These are phyloP conservation scores for Dolichallabes microphthalmus DNA, from an alignment of 2,113 vertebrate genomes.

Conservation along the genomic window DNA sequence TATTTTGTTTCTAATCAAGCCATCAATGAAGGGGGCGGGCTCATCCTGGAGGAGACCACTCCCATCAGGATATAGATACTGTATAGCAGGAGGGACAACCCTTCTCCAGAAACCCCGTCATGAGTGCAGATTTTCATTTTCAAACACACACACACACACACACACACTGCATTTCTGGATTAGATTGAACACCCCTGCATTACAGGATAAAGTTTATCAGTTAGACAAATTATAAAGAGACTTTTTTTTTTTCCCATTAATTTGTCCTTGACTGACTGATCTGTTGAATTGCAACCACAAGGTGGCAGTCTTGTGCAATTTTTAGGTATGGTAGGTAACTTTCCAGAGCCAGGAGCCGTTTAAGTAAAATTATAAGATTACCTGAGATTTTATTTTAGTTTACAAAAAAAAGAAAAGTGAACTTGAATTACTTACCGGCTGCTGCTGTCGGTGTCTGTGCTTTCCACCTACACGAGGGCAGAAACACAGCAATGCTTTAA, in stretches of 20 bases:
- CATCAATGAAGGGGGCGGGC: neutral
- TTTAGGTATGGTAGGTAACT: constrained; percentile 13
- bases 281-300: constrained; percentile 26
- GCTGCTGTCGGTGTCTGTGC: constrained; percentile 31
- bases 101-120: too few species aligned
- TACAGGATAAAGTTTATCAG: neutral
- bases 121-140: too few species aligned
- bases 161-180: too few species aligned
- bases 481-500: constrained; percentile 5
- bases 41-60: neutral
- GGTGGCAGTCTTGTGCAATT: constrained; percentile 31
- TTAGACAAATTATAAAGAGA: neutral
- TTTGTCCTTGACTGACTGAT: neutral
- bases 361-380: neutral
- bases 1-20: neutral
- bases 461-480: constrained; percentile 38
- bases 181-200: neutral
- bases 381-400: neutral
- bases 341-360: neutral
- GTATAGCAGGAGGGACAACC: too few species aligned
- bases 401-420: neutral
- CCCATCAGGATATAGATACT: neutral
- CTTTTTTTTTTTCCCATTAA: neutral
- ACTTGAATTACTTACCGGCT: constrained; percentile 29
- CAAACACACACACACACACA: too few species aligned